Evolutionary conservation across 2,797 vertebrate genomes (phyloP).

Genomic region (Darevskia nairensis): DNA sequence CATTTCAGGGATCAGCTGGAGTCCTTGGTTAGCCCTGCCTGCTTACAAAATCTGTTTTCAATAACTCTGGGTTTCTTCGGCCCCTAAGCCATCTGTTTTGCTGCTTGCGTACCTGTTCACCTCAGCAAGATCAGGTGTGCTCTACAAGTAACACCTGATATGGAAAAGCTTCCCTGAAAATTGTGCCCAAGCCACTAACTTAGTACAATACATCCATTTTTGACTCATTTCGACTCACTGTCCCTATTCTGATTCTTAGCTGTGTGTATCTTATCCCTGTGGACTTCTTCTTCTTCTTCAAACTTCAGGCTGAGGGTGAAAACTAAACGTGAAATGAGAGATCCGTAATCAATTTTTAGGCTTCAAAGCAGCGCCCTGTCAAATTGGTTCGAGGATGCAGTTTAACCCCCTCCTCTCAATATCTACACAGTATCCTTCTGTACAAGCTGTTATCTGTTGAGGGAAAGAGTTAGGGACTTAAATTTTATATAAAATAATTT

Average conservation of each 20-base stretch:
- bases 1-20: conserved; percentile 62
- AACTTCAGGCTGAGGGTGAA: not conserved
- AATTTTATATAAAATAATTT: too few relatives aligned
- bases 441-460: too few relatives aligned
- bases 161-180: not conserved
- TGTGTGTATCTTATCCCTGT: too few relatives aligned
- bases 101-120: conserved; percentile 49
- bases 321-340: not conserved
- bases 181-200: too few relatives aligned
- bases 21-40: conserved; percentile 21
- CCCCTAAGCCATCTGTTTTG: conserved; percentile 48
- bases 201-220: not conserved
- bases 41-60: conserved; percentile 70
- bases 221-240: not conserved
- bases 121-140: conserved; percentile 42
- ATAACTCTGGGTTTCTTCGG: conserved; percentile 64
- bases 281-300: not conserved
- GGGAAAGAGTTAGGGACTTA: too few relatives aligned
- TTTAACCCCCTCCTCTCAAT: too few relatives aligned
- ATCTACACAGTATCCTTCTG: too few relatives aligned
- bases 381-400: too few relatives aligned
- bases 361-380: not conserved
- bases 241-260: not conserved
- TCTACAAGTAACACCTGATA: not conserved
- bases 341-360: not conserved